Percentiles rank a stretch among this genome's conserved stretches.
Conservation (phyloP, 2,888 invertebrate species). For the Eudasyphora cyanicolor region DNA sequence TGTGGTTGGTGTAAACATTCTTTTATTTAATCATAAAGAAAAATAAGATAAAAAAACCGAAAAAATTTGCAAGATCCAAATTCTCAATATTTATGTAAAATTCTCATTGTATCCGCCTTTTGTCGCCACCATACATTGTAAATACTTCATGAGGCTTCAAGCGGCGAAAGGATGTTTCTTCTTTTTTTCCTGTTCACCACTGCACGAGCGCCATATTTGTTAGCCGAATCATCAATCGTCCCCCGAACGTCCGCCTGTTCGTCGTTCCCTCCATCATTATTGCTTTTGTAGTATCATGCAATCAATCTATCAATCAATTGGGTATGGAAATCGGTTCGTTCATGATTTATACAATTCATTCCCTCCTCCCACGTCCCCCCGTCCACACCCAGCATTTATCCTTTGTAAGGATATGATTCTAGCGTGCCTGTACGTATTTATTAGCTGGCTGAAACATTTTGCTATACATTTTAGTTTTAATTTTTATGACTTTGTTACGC, state of each 20-base stretch:
- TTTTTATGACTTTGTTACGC: neutral
- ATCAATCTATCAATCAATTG: neutral
- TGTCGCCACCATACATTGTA: conserved; percentile 41
- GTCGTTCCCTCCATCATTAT: too few relatives aligned
- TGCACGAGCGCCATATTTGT: conserved; percentile 61
- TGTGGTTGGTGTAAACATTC: neutral
- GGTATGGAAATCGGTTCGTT: conserved; percentile 2
- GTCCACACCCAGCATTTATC: too few relatives aligned
- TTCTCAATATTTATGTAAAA: too few relatives aligned
- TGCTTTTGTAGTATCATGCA: neutral
- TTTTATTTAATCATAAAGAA: too few relatives aligned
- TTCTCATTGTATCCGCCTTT: conserved; percentile 31
- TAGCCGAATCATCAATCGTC: neutral
- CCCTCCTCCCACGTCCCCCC: too few relatives aligned
- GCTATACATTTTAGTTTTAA: neutral
- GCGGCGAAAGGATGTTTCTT: conserved; percentile 5
- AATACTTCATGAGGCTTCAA: conserved; percentile 40
- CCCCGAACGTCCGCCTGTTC: too few relatives aligned
- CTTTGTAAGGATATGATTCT: neutral
- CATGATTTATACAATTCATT: neutral
- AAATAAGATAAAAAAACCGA: neutral
- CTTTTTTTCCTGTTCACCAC: conserved; percentile 23
- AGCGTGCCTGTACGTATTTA: conserved; percentile 9
- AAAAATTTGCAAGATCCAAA: too few relatives aligned
- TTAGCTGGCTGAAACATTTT: neutral